Conservation (phyloP, 2,113 vertebrate species). For the Crocuta crocuta region DNA sequence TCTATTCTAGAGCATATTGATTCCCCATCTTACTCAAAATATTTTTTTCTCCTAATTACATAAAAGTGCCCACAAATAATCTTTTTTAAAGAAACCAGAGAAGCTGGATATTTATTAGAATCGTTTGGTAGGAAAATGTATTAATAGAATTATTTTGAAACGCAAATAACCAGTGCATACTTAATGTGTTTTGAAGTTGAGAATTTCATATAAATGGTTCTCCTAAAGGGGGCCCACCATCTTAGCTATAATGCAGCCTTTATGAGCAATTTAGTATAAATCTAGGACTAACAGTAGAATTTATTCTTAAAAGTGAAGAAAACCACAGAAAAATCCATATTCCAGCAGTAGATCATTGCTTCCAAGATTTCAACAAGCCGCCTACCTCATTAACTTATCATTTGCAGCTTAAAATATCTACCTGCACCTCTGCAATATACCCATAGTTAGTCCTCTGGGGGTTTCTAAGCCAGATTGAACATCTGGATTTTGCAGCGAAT, state of each 20-base stretch:
- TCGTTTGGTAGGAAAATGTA: background rate
- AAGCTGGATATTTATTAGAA: background rate
- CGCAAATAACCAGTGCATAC: background rate
- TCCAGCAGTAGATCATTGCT: slow-evolving; percentile 42
- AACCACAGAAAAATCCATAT: slow-evolving; percentile 36
- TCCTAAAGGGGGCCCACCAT: background rate
- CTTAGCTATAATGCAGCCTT: background rate
- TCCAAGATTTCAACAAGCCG: slow-evolving; percentile 7
- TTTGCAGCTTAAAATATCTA: slow-evolving; percentile 67
- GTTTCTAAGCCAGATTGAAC: slow-evolving; percentile 73
- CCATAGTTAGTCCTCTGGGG: slow-evolving; percentile 64
- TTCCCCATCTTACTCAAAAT: background rate
- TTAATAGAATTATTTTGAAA: slow-evolving; percentile 23
- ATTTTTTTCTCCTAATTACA: background rate
- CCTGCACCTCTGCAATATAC: slow-evolving; percentile 43
- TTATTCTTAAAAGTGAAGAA: slow-evolving; percentile 5
- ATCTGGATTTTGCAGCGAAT: slow-evolving; percentile 74
- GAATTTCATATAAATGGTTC: background rate
- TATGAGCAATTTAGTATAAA: background rate
- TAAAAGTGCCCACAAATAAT: background rate
- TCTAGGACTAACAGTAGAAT: slow-evolving; percentile 18
- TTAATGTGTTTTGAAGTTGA: background rate
- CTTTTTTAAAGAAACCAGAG: background rate
- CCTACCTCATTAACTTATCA: slow-evolving; percentile 66
- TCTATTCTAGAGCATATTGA: background rate